A percentile compares a stretch with the other conserved stretches of the same genome.
Conservation (phyloP, 2,888 invertebrate genomes). For the Saturnia japonica region DNA sequence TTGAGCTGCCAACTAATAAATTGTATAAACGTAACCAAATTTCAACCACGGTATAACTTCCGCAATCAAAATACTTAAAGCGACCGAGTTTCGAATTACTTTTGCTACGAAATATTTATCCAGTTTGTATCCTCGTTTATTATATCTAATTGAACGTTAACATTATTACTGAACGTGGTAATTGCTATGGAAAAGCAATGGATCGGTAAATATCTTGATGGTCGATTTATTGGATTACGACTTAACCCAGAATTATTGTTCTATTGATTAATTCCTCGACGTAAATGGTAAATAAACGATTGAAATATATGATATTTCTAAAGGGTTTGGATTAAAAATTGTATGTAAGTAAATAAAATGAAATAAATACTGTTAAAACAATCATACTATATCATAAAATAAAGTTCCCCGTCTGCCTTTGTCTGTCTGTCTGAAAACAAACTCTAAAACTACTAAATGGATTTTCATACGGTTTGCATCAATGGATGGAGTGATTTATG, state of each 20-base stretch:
- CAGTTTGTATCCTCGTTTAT: slow-evolving; percentile 3
- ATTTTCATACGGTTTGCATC: no score
- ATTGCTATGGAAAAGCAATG: neutral
- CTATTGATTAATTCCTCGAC: no score
- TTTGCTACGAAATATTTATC: slow-evolving; percentile 3
- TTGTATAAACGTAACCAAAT: slow-evolving; percentile 18
- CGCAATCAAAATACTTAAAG: slow-evolving; percentile 6
- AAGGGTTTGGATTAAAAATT: no score
- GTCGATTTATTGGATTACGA: neutral
- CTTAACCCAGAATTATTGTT: neutral
- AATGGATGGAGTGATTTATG: no score
- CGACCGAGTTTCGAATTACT: neutral
- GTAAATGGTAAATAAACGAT: no score
- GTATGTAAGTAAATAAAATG: no score
- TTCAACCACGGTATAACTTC: slow-evolving; percentile 11
- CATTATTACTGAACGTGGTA: neutral
- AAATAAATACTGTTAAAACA: no score
- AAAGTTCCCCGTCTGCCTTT: no score
- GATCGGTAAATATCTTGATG: neutral
- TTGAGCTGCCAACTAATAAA: slow-evolving; percentile 12
- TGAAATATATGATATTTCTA: no score
- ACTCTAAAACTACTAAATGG: no score
- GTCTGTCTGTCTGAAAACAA: no score
- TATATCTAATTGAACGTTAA: neutral
- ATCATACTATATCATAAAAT: no score